Percentiles rank a stretch among this genome's conserved stretches.
Evolutionary conservation across 2,888 invertebrate species (phyloP).

Genomic region (Syritta pipiens): DNA sequence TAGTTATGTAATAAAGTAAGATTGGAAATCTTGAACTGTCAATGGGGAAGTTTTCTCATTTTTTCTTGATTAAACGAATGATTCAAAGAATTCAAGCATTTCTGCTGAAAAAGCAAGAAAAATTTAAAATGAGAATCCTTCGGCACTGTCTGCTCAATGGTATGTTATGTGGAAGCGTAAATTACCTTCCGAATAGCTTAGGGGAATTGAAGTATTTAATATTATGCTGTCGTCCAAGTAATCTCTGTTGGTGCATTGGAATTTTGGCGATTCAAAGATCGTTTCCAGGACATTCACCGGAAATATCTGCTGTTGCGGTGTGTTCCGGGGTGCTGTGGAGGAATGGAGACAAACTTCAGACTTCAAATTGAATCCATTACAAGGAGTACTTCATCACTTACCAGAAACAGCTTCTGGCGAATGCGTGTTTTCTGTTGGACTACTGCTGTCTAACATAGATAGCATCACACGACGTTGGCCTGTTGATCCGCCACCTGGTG

Average conservation of each 20-base stretch:
- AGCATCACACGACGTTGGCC: conserved; percentile 37
- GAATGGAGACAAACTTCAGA: neutral
- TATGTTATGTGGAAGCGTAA: neutral
- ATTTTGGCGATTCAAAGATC: conserved; percentile 71
- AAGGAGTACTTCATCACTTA: neutral
- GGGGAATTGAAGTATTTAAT: conserved; percentile 54
- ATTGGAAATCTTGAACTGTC: conserved; percentile 27
- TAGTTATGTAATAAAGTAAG: too few relatives aligned
- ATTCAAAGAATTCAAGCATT: conserved; percentile 29
- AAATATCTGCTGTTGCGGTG: conserved; percentile 63
- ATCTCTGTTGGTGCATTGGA: conserved; percentile 38
- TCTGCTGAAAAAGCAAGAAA: conserved; percentile 18
- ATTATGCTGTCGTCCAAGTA: conserved; percentile 57
- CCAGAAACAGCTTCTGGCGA: conserved; percentile 23
- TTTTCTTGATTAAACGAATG: conserved; percentile 8
- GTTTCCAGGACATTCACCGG: conserved; percentile 70
- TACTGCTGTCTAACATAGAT: conserved; percentile 46
- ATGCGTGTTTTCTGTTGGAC: conserved; percentile 45
- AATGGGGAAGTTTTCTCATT: conserved; percentile 36
- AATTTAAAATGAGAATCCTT: conserved; percentile 34
- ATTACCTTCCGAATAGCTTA: conserved; percentile 67
- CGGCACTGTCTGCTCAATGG: neutral
- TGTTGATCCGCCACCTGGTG: neutral
- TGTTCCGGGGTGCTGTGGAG: conserved; percentile 10
- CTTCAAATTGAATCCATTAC: neutral